Percentiles rank a stretch among this genome's conserved stretches.
Evolutionary conservation across 2,888 invertebrate genomes (phyloP).

Genomic region (Lamellibrachia satsuma): DNA sequence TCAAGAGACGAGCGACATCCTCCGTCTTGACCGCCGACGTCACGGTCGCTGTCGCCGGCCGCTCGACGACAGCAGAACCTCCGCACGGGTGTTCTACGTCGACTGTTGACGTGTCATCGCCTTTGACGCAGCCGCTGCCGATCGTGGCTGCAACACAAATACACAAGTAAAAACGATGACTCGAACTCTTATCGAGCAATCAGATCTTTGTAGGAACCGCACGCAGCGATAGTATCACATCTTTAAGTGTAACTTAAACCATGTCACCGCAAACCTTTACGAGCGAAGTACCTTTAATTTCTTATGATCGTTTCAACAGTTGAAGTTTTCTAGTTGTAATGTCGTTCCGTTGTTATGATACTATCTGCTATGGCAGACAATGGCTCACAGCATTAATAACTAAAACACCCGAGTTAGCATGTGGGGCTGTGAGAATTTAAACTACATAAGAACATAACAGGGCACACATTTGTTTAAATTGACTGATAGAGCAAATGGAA

Average conservation of each 20-base stretch:
- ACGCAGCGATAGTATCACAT: background rate
- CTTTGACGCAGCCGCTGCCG: background rate
- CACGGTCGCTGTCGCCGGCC: background rate
- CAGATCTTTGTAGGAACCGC: background rate
- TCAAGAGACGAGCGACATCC: slow-evolving; percentile 3
- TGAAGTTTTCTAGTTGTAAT: too few relatives aligned
- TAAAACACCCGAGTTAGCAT: too few relatives aligned
- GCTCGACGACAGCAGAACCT: background rate
- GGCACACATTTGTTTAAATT: too few relatives aligned
- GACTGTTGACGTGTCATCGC: background rate
- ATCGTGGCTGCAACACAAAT: background rate
- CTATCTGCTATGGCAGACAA: too few relatives aligned
- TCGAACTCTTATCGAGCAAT: background rate
- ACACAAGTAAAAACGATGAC: background rate
- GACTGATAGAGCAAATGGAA: too few relatives aligned
- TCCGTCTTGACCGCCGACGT: background rate
- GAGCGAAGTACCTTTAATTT: background rate
- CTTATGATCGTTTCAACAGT: too few relatives aligned
- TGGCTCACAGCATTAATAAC: too few relatives aligned
- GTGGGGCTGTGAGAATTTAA: too few relatives aligned
- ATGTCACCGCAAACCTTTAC: background rate
- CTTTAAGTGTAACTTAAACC: background rate
- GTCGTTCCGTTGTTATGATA: too few relatives aligned
- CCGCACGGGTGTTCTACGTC: background rate
- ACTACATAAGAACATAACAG: too few relatives aligned